Evolutionary conservation across 1,140 invertebrate species (phyloP), one percentile per base, ranked within the genome.

Genomic region (Procambarus clarkii): DNA sequence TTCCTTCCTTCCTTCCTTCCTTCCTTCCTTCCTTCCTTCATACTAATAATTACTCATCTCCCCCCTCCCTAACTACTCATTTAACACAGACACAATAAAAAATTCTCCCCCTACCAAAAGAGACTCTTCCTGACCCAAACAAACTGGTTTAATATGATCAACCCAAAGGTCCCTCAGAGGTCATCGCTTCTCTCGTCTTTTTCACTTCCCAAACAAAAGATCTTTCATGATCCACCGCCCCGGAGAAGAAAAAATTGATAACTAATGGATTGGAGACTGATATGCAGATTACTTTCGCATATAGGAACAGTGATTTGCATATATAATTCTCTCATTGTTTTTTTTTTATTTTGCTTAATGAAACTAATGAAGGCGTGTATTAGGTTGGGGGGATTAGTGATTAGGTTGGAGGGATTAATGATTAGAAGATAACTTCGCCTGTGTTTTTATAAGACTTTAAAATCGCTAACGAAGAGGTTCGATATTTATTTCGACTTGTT

Each of bases 231-330:
- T 34, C 69, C 8, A 34, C 4, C 24, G 64, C 21, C 64, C 50
- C 2, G 21, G 2, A 21, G 34, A 74, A 21, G 11, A 71, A 71
- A 71, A 71, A 74, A 21, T 34, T 34, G n/a, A 64, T 64, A 21
- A 34, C 69, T 34, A 74, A 74, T 74, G 69, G 69, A 74, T 74
- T 74, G 69, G 69, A 74, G 24, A 34, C 69, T 69, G 64, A 74
- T 74, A 74, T 74, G 69, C 69, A 74, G 24, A 74, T 74, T 74
- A 74, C 69, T 74, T 74, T 9, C 5, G 21, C 69, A 74, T 74
- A 74, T 74, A 74, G n/a, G n/a, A 74, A 74, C 69, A 74, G 69
- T 74, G 69, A 74, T 74, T 74, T 74, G 69, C 69, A 74, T 74
- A 8, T 74, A 5, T 74, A 34, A 74, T 74, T 74, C n/a, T 2